Evolutionary conservation across 2,888 invertebrate genomes (phyloP), one percentile per base, ranked within the genome.

Genomic region (Lypha dubia): DNA sequence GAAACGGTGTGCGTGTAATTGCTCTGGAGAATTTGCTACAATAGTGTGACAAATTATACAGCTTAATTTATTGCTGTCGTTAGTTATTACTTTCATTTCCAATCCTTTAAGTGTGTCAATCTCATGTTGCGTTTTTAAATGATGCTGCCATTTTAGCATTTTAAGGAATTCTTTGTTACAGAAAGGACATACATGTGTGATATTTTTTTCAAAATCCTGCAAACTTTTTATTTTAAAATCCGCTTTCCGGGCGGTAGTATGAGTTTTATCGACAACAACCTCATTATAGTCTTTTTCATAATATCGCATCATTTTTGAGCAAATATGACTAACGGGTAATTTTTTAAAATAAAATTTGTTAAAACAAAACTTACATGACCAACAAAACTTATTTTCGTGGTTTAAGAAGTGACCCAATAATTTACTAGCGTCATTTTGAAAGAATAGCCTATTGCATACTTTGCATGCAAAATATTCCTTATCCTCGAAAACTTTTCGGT

Each of bases 171-270:
- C 67, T 46, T 46, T 49, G 11, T 79, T 76, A 20, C 87, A 87
- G 56, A 80, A 79, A 3, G 87, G 86, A 44, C 87, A 87, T 6
- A 87, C 62, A 56, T 86, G 82, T 9, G 41, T 46, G 1, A 86
- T 74, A 17, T 70, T 70, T 0, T 74, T 49, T 17, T 86, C 86
- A 60, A 86, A 83, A 62, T 76, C 74, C 22, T 71, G 22, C n/a
- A 46, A 62, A 35, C 28, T 77, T 38, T 32, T 38, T 65, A 49
- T 24, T 22, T 60, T 56, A 32, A 4, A n/a, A 32, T 28, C 13
- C 17, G 5, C n/a, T 24, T 41, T 28, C 11, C 7, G 24, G 15
- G 11, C 3, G 13, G n/a, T 8, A 0, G 17, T 35, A 0, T 17
- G 1, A 41, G 3, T 8, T 13, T 28, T 15, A 15, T 41, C n/a